Evolutionary conservation across 2,113 vertebrate species (phyloP).

Genomic region (Acrocephalus kingi): DNA sequence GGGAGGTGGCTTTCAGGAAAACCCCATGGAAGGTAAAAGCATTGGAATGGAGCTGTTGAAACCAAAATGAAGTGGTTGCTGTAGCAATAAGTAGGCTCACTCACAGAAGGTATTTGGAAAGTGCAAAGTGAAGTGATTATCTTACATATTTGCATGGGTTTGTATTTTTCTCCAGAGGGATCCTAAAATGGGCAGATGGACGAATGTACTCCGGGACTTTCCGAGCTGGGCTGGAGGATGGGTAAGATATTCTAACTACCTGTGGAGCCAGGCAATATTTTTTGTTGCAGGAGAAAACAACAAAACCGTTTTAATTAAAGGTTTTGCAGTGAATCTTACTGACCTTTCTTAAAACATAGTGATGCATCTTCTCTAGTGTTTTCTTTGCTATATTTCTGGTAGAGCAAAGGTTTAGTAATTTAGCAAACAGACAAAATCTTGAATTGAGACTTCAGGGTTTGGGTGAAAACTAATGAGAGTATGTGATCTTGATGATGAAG

Average conservation of each 20-base stretch:
- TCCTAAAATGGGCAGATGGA: constrained; percentile 92
- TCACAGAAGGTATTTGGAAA: neutral
- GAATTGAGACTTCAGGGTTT: neutral
- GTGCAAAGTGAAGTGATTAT: neutral
- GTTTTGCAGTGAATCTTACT: neutral
- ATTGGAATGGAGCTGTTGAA: neutral
- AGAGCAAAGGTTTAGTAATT: neutral
- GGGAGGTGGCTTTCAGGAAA: constrained; percentile 92
- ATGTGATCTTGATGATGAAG: neutral
- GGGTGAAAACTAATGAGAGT: neutral
- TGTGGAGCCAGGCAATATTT: neutral
- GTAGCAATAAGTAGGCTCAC: neutral
- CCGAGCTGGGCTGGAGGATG: constrained; percentile 91
- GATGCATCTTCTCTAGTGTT: neutral
- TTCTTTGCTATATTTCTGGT: neutral
- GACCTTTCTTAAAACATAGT: neutral
- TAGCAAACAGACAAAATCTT: neutral
- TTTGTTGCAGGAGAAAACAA: neutral
- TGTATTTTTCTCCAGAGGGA: constrained; percentile 78
- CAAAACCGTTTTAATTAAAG: neutral
- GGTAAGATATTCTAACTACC: constrained; percentile 73
- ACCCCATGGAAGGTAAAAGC: constrained; percentile 89
- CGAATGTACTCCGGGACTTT: constrained; percentile 91
- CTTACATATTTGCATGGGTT: neutral
- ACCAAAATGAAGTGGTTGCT: neutral